These are phyloP conservation scores for Poecilia velifera DNA, from an alignment of 2,797 vertebrate genomes.

Conservation along the genomic window DNA sequence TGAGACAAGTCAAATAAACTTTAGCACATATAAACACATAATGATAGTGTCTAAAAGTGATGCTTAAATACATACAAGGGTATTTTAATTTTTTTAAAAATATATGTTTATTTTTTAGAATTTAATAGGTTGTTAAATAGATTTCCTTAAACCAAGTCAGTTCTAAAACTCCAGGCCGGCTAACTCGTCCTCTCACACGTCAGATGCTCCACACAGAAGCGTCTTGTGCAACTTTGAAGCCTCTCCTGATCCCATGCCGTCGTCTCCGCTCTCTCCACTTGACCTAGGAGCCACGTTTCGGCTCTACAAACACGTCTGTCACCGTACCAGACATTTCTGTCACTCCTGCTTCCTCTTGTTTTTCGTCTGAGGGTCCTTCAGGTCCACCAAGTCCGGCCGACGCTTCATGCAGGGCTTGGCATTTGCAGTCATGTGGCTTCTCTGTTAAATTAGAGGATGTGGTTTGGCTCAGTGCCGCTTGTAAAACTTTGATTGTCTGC, in stretches of 20 bases:
- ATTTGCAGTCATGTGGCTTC: conserved; percentile 50
- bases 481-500: conserved; percentile 64
- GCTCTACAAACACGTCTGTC: conserved; percentile 66
- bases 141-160: conserved; percentile 24
- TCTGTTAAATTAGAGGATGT: conserved; percentile 63
- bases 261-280: conserved; percentile 14
- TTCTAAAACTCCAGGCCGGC: background rate
- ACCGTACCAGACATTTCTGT: conserved; percentile 45
- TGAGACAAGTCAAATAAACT: conserved; percentile 31
- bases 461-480: conserved; percentile 57
- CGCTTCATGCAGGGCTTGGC: conserved; percentile 32
- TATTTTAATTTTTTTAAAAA: background rate
- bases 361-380: conserved; percentile 36
- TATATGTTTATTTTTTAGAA: conserved; percentile 5
- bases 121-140: background rate
- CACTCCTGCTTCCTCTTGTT: conserved; percentile 46
- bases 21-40: conserved; percentile 17
- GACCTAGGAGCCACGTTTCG: conserved; percentile 37
- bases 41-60: conserved; percentile 2
- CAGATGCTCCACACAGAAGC: conserved; percentile 64
- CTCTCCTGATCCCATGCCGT: conserved; percentile 50
- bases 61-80: background rate
- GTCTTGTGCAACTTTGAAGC: conserved; percentile 69
- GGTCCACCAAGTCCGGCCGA: conserved; percentile 36
- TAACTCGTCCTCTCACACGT: conserved; percentile 49